Percentiles rank a stretch among this genome's conserved stretches.
These are phyloP conservation scores for Subacronicta megacephala DNA, from an alignment of 2,888 invertebrate genomes.

Conservation along the genomic window DNA sequence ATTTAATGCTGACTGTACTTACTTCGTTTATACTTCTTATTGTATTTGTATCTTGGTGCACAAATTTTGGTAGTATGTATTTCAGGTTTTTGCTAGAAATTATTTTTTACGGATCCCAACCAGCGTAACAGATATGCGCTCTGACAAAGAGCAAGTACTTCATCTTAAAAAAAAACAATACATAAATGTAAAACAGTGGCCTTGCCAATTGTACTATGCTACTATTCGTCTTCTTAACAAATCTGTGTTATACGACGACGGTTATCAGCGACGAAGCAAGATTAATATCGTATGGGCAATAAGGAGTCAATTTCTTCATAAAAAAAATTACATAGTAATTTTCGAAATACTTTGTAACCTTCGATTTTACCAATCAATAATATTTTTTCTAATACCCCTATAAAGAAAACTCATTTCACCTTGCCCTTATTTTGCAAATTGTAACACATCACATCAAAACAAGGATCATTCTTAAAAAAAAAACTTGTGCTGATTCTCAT, in stretches of 20 bases:
- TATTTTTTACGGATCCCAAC: constrained; percentile 24
- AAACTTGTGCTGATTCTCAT: constrained; percentile 48
- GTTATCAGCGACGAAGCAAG: constrained; percentile 34
- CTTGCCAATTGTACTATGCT: constrained; percentile 76
- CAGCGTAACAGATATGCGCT: constrained; percentile 33
- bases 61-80: no score
- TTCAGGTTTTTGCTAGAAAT: background rate
- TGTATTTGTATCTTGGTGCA: no score
- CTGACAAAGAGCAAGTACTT: constrained; percentile 57
- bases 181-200: constrained; percentile 70
- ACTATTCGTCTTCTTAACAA: constrained; percentile 47
- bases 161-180: constrained; percentile 61
- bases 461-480: constrained; percentile 27
- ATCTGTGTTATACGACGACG: constrained; percentile 35
- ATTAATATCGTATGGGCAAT: constrained; percentile 35
- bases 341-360: no score
- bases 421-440: constrained; percentile 3
- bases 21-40: no score
- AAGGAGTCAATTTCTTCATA: constrained; percentile 20
- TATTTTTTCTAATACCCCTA: background rate
- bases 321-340: background rate
- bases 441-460: constrained; percentile 21
- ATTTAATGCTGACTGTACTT: no score
- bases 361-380: no score
- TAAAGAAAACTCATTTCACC: constrained; percentile 25